Evolutionary conservation across 1,140 invertebrate species (phyloP).

Genomic region (Pteromalus puparum): DNA sequence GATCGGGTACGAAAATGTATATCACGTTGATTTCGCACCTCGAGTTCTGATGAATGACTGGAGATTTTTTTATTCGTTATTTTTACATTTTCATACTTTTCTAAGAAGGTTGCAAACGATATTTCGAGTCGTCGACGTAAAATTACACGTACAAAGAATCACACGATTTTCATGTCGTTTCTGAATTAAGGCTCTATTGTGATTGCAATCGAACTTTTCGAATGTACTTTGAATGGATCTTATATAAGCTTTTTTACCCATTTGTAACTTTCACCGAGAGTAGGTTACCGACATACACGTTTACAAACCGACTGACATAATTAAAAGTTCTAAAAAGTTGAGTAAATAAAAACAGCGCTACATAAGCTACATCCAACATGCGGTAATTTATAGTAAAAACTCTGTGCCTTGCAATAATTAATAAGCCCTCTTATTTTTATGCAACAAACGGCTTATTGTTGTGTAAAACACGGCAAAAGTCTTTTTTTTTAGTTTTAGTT

Average conservation of each 20-base stretch:
- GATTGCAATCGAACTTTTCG: no score
- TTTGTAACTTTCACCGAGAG: conserved; percentile 23
- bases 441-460: neutral
- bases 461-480: no score
- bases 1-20: neutral
- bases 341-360: conserved; percentile 8
- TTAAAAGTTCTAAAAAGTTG: conserved; percentile 4
- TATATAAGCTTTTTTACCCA: neutral
- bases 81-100: no score
- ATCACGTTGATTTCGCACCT: neutral
- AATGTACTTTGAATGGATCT: neutral
- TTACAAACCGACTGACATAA: neutral
- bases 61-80: no score
- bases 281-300: neutral
- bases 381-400: conserved; percentile 7
- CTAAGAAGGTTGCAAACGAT: no score
- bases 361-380: neutral
- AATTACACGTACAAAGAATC: no score
- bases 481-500: neutral
- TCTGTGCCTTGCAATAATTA: conserved; percentile 8
- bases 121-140: no score
- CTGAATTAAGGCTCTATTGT: no score
- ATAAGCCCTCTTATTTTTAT: neutral
- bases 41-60: no score
- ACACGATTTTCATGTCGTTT: no score